Evolutionary conservation across 2,888 invertebrate genomes (phyloP).

Genomic region (Drosophila sordidula): DNA sequence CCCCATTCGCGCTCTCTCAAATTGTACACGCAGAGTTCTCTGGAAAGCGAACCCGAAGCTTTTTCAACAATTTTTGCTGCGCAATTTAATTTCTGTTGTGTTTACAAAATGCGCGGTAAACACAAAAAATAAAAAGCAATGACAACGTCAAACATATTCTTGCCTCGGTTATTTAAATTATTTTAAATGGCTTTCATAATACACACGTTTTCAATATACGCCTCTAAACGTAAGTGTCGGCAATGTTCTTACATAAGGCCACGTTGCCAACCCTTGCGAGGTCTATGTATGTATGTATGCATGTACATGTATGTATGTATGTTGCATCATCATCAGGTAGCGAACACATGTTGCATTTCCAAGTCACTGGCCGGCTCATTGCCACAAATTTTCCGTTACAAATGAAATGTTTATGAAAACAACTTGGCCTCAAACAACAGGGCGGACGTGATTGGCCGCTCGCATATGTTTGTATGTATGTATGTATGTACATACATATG

Average conservation of each 20-base stretch:
- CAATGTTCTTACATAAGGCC: conserved; percentile 22
- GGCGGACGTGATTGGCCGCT: conserved; percentile 30
- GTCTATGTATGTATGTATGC: conserved; percentile 3
- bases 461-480: conserved; percentile 9
- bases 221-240: neutral
- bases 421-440: conserved; percentile 22
- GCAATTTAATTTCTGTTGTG: conserved; percentile 74
- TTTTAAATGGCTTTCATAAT: conserved; percentile 50
- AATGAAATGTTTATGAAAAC: conserved; percentile 29
- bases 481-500: neutral
- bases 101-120: conserved; percentile 78
- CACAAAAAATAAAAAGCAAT: conserved; percentile 58
- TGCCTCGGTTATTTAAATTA: conserved; percentile 56
- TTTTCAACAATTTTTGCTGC: conserved; percentile 61
- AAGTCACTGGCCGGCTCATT: conserved; percentile 44
- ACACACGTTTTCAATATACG: conserved; percentile 33
- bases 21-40: conserved; percentile 29
- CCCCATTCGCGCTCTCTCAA: neutral
- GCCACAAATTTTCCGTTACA: conserved; percentile 60
- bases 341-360: conserved; percentile 49
- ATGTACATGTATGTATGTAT: neutral
- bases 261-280: conserved; percentile 24
- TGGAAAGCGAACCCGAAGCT: conserved; percentile 38
- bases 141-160: conserved; percentile 64
- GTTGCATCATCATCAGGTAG: conserved; percentile 34